Base-by-base conservation (phyloP, 2,888 invertebrate genomes). In the Cyaniris semiargus region DNA sequence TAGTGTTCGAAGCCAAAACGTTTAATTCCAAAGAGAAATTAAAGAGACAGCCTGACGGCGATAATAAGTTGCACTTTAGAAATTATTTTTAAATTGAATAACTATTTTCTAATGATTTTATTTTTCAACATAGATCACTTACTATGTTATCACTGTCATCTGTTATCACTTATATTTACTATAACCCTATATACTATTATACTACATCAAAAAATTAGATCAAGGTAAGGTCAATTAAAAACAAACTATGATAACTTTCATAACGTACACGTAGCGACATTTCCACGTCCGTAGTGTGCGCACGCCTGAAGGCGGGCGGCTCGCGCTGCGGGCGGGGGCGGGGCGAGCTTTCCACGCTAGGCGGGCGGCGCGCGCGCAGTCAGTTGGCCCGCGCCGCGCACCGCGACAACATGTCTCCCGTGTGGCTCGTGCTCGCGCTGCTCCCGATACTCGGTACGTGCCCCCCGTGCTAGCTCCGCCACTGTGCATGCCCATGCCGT, bases 381-480 rank as follows among this genome's bases (percentile, higher is more conserved):
- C 93, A 93, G 93, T 93, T 88, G 88, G 83, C 86, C 85, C 92
- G 92, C 91, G 91, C 86, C 90, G 86, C 86, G 85, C 87, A 86
- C 86, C 88, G 93, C 91, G 92, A 87, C 89, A 89, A 88, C 93
- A 94, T 94, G 93, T 90, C 89, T 89, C 89, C 88, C 85, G 84
- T 92, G 89, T 94, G 93, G 93, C 87, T 93, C 85, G 88, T 92
- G 85, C 87, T 94, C 80, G 87, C 90, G 83, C 88, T 93, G 87
- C 92, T 94, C 91, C 93, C 93, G 86, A 85, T 92, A 80, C 87
- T 94, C 89, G 93, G 93, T 94, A 93, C 93, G 93, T 93, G 83
- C 79, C 81, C 81, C 81, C 72, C 23, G 75, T 34, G 56, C 31
- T 60, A 60, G 60, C 60, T 60, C 21, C 23, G 60, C 80, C 87